Base-by-base conservation (phyloP, 2,797 vertebrate genomes). In the Nyctalus aviator region DNA sequence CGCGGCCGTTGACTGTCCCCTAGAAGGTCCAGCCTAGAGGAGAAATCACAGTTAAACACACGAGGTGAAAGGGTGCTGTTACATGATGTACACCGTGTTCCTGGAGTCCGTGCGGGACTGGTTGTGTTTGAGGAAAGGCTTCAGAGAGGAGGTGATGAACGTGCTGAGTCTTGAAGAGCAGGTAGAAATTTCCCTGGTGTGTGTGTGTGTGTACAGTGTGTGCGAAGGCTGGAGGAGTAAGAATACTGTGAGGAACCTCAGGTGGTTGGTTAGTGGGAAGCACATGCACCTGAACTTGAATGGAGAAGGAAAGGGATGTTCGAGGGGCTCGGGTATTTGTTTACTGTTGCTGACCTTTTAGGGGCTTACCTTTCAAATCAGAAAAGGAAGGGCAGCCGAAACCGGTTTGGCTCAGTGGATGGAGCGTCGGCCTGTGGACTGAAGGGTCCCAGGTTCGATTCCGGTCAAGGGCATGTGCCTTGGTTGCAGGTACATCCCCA, bases 141-240 rank as follows among this genome's bases (percentile, higher is more conserved):
- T 9, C 62, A 30, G 41, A 64, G 72, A 76, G 21, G 21, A 88
- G 66, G 68, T 50, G 68, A 53, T 0, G 0, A 55, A 7, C 37
- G 68, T 88, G 50, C 25, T 83, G 82, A 59, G 9, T 90, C 59
- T 87, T 64, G 72, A 92, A 81, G 21, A 55, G n/a, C 57, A 59
- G 21, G n/a, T 41, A 41, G 57, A 82, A n/a, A 57, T 46, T 91
- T 78, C 2, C 41, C 53, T 59, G 46, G 30, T 50, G 32, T 3
- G 0, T 1, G 8, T 4, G 50, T 8, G 50, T 53, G 53, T 25
- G 44, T 46, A n/a, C n/a, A n/a, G 50, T 46, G 44, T 46, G 44
- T 46, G 44, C 9, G 10, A 8, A 46, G 44, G 44, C 44, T 46
- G 44, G 44, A 46, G 44, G 44, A 46, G 44, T 46, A 10, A 46